A percentile compares a stretch with the other conserved stretches of the same genome.
phyloP scores from a whole-genome alignment of 2,888 invertebrate species.

The Noctuana brunneofusca region DNA sequence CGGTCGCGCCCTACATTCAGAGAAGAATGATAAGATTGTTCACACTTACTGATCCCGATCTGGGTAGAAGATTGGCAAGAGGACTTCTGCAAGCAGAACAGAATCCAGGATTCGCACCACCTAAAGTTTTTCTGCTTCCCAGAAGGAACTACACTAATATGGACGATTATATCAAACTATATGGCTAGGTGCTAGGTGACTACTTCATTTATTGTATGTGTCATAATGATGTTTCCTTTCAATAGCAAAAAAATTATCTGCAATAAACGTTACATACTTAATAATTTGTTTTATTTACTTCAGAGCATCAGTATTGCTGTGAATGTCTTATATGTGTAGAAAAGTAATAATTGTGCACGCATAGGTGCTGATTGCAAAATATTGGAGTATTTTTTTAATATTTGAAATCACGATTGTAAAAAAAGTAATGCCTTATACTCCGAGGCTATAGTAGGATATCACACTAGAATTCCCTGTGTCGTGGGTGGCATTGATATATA shows the following conservation, averaged over 20 bases:
- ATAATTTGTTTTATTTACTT: neutral
- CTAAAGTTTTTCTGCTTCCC: slow-evolving; percentile 8
- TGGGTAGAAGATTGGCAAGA: slow-evolving; percentile 77
- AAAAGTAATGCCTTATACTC: too few species aligned
- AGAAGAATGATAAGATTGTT: slow-evolving; percentile 90
- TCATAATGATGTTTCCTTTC: too few species aligned
- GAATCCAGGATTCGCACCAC: slow-evolving; percentile 25
- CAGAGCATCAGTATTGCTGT: neutral
- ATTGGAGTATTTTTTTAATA: too few species aligned
- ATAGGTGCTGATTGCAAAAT: too few species aligned
- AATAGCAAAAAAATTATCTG: neutral
- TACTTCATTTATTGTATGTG: neutral
- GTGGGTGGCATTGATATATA: too few species aligned
- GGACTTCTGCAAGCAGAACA: slow-evolving; percentile 30
- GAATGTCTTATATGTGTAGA: neutral
- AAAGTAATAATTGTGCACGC: too few species aligned
- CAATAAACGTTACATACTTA: neutral
- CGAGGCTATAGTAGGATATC: too few species aligned
- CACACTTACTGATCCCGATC: slow-evolving; percentile 87
- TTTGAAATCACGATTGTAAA: too few species aligned
- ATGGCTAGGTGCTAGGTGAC: neutral
- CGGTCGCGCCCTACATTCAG: slow-evolving; percentile 82
- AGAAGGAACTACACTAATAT: neutral
- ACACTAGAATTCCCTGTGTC: too few species aligned
- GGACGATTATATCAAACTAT: neutral